Base-by-base conservation (phyloP, 1,140 invertebrate genomes). In the Aphidius ervi region DNA sequence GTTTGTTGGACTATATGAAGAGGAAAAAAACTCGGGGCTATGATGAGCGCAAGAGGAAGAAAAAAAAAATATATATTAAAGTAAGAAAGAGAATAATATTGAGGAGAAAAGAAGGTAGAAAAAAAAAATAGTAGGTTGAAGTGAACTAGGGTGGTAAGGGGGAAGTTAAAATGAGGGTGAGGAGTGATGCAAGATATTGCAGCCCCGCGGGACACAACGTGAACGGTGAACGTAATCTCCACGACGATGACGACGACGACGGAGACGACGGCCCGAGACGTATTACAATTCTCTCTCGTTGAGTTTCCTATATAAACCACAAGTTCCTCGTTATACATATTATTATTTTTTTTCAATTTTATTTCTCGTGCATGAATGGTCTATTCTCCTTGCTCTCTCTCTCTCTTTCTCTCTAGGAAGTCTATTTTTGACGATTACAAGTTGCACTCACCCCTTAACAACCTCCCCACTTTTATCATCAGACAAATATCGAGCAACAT, bases 131-230 rank as follows among this genome's bases (percentile, higher is more conserved):
- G 63, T 16, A 46, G 59, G 45, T 52, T 49, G 45, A 42, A 46
- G 39, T n/a, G 10, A 43, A 59, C 52, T 16, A 53, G 61, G 16
- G 10, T 42, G 23, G 48, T 2, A 53, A 31, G 52, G 10, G 8
- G 16, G 49, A 20, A 31, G 52, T 43, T 5, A n/a, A 39, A 40
- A 10, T 37, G 54, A 47, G 45, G 68, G 63, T 66, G 69, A 63
- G 69, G 69, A 64, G 66, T 68, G 68, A 74, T 79, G 76, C 75
- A 79, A 79, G 77, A 79, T 78, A 80, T 79, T 80, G 76, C 78
- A 78, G 71, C 74, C 78, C 78, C 78, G 74, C 76, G 78, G 77
- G 78, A 80, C 73, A 74, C 69, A 71, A 40, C 52, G 23, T 31
- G 4, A 31, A 16, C 68, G 58, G 67, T 56, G 68, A 64, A 73